Evolutionary conservation across 30 jellyfish, hydroid and myxozoan species (phyloP).

Genomic region (Hydra vulgaris): DNA sequence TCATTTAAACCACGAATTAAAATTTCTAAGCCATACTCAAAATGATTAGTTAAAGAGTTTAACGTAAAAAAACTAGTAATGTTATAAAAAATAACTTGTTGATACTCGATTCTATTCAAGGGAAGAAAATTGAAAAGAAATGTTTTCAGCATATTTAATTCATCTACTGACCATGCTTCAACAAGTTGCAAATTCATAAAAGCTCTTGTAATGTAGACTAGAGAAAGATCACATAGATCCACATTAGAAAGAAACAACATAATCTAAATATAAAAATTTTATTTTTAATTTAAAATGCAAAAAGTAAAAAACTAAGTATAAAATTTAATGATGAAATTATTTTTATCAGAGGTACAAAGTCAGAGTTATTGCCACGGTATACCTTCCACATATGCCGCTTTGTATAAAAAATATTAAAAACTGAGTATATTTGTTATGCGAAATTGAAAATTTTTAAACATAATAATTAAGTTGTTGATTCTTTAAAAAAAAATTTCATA

Average conservation of each 20-base stretch:
- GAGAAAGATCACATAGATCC: conserved; percentile 2
- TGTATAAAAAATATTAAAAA: no score
- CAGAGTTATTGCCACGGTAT: no score
- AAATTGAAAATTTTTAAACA: no score
- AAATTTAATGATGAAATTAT: no score
- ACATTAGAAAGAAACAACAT: background rate
- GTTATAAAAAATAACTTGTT: conserved; percentile 14
- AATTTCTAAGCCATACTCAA: background rate
- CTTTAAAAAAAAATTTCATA: no score
- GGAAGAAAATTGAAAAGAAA: conserved; percentile 10
- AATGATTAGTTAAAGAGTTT: background rate
- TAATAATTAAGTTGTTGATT: no score
- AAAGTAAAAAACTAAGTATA: no score
- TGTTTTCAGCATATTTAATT: background rate
- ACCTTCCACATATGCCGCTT: no score
- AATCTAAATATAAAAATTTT: conserved; percentile 2
- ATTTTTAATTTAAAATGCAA: background rate
- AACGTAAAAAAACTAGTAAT: background rate
- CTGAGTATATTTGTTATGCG: no score
- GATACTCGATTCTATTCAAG: conserved; percentile 4
- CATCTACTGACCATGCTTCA: background rate
- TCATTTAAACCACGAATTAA: background rate
- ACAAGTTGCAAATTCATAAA: background rate
- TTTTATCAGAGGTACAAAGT: no score
- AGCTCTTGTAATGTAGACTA: conserved; percentile 15